These are phyloP conservation scores for Xanthia icteritia DNA, from an alignment of 2,888 invertebrate species.

Conservation along the genomic window DNA sequence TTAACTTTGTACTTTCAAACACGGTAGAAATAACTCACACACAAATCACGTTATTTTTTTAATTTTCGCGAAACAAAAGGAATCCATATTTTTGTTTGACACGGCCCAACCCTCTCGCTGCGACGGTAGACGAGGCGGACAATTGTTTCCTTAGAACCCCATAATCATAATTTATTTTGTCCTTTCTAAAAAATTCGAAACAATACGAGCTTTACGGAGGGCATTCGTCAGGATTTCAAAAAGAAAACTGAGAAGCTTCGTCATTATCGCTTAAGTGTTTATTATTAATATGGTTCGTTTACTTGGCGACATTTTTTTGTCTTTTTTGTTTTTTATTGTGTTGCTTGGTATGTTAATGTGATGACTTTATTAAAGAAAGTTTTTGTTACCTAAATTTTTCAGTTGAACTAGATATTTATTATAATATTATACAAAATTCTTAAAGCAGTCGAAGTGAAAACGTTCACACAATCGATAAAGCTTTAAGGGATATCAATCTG, in stretches of 20 bases:
- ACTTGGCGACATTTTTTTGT: constrained; percentile 15
- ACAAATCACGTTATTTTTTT: constrained; percentile 61
- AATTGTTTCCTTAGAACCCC: constrained; percentile 73
- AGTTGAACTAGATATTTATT: neutral
- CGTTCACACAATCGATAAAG: constrained; percentile 3
- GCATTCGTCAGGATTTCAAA: constrained; percentile 69
- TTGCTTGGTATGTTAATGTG: constrained; percentile 2
- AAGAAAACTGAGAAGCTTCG: constrained; percentile 54
- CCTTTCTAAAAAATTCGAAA: constrained; percentile 67
- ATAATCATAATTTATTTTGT: constrained; percentile 77
- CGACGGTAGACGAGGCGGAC: constrained; percentile 40
- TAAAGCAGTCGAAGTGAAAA: neutral
- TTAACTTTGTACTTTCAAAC: constrained; percentile 22
- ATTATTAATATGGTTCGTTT: constrained; percentile 46
- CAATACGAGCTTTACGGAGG: constrained; percentile 57
- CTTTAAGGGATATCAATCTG: constrained; percentile 9
- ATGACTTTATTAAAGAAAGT: constrained; percentile 1
- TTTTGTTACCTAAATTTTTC: neutral
- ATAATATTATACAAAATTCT: neutral
- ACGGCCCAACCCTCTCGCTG: constrained; percentile 60
- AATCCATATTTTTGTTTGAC: constrained; percentile 63
- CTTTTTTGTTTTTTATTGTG: neutral
- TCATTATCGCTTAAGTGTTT: constrained; percentile 58
- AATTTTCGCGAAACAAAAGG: constrained; percentile 55
- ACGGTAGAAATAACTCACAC: constrained; percentile 37